Base-by-base conservation (phyloP, 1,140 invertebrate species). In the Aphis gossypii region DNA sequence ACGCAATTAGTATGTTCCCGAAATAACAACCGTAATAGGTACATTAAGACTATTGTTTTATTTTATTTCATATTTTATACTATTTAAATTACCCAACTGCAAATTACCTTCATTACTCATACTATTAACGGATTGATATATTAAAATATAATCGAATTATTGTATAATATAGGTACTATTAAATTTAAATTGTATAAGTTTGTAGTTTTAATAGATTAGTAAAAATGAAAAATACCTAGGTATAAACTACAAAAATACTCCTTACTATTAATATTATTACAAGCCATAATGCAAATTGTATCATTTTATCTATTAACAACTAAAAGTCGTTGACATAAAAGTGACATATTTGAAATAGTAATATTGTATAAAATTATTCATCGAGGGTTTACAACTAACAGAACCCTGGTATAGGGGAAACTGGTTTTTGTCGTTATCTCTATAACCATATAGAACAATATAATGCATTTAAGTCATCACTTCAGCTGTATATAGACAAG, bases 401-500 rank as follows among this genome's bases (percentile, higher is more conserved):
- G 25, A 68, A 68, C 89, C 35, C 38, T 46, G 0, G 46, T 90
- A 90, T 44, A 90, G 18, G 35, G 46, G 41, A 54, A 93, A 93
- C 92, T 30, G 92, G 92, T 93, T 93, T 54, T 54, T 38, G 35
- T 84, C 48, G 25, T 56, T 48, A 84, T 54, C 35, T 44, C 23
- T n/a, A 25, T 76, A 92, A 44, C 20, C n/a, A 83, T 84, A 86
- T 86, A 84, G 14, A 92, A 93, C 92, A 86, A 92, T 92, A 86
- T 76, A 92, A 86, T 56, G 38, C 51, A 93, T 83, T 93, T 86
- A 93, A 86, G 82, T 86, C 92, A 84, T 86, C 51, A 68, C 48
- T 38, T 44, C 21, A 44, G 25, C 38, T 83, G 35, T 86, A 44
- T 41, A 92, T 51, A 54, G 48, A 92, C 9, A 84, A 54, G 82